Percentiles rank a stretch among this genome's conserved stretches.
Evolutionary conservation across 1,140 invertebrate genomes (phyloP).

Genomic region (Heliconius hermathena): DNA sequence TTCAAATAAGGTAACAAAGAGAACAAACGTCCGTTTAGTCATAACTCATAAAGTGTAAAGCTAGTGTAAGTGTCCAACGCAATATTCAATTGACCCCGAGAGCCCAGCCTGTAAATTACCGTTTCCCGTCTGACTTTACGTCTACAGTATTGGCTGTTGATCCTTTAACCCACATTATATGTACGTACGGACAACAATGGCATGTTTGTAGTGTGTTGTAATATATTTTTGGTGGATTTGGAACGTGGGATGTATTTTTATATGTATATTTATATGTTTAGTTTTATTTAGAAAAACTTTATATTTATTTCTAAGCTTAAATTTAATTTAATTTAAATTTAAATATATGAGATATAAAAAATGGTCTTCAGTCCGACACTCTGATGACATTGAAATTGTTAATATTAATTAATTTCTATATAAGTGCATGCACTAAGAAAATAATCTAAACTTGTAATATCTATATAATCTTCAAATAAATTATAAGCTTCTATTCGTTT

Average conservation of each 20-base stretch:
- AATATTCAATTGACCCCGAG: conserved; percentile 57
- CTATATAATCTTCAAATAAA: too few relatives aligned
- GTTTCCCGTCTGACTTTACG: conserved; percentile 45
- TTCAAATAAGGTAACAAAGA: not conserved
- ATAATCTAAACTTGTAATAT: too few relatives aligned
- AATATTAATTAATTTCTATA: too few relatives aligned
- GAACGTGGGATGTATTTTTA: conserved; percentile 5
- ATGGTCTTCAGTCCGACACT: too few relatives aligned
- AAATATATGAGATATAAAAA: not conserved
- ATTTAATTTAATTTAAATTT: too few relatives aligned
- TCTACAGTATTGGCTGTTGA: conserved; percentile 54
- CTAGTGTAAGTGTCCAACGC: conserved; percentile 20
- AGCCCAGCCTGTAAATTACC: conserved; percentile 53
- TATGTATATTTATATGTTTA: not conserved
- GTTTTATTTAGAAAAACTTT: not conserved
- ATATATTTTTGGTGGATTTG: conserved; percentile 7
- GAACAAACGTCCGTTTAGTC: conserved; percentile 2
- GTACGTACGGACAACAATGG: conserved; percentile 26
- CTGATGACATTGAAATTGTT: too few relatives aligned
- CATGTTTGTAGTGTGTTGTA: conserved; percentile 17
- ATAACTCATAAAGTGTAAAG: conserved; percentile 18
- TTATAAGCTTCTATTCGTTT: too few relatives aligned
- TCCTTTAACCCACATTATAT: conserved; percentile 56
- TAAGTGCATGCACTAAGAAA: too few relatives aligned
- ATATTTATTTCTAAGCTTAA: not conserved